phyloP scores from a whole-genome alignment of 2,888 invertebrate species.

The Scaptomyza tumidula region DNA sequence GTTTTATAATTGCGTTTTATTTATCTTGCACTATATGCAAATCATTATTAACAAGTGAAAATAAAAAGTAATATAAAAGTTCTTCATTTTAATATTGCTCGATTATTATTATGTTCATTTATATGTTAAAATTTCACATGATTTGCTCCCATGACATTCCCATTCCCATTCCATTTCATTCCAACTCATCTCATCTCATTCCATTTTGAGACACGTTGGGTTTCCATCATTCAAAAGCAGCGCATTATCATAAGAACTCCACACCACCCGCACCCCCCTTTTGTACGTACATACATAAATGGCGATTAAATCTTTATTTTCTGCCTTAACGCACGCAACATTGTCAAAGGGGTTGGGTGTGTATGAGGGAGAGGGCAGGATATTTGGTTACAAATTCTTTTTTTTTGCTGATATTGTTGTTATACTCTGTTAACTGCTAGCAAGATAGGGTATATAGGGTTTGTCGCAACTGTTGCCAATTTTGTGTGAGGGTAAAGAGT shows the following conservation, averaged over 20 bases:
- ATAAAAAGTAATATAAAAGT: neutral
- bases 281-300: slow-evolving; percentile 55
- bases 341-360: neutral
- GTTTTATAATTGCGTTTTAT: too few relatives aligned
- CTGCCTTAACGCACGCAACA: slow-evolving; percentile 63
- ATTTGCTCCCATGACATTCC: slow-evolving; percentile 8
- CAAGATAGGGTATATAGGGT: neutral
- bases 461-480: neutral
- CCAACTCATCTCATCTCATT: slow-evolving; percentile 35
- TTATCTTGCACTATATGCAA: too few relatives aligned
- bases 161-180: slow-evolving; percentile 8
- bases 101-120: neutral
- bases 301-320: slow-evolving; percentile 77
- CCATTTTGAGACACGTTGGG: slow-evolving; percentile 42
- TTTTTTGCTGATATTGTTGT: neutral
- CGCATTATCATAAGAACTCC: slow-evolving; percentile 50
- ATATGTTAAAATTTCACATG: neutral
- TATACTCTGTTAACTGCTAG: neutral
- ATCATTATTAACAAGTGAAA: too few relatives aligned
- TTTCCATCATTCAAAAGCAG: slow-evolving; percentile 16
- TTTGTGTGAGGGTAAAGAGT: neutral
- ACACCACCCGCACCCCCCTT: too few relatives aligned
- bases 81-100: neutral
- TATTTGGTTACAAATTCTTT: slow-evolving; percentile 45
- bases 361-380: slow-evolving; percentile 15